Base-by-base conservation (phyloP, 2,888 invertebrate species). In the Lissocephala sabroskyi region DNA sequence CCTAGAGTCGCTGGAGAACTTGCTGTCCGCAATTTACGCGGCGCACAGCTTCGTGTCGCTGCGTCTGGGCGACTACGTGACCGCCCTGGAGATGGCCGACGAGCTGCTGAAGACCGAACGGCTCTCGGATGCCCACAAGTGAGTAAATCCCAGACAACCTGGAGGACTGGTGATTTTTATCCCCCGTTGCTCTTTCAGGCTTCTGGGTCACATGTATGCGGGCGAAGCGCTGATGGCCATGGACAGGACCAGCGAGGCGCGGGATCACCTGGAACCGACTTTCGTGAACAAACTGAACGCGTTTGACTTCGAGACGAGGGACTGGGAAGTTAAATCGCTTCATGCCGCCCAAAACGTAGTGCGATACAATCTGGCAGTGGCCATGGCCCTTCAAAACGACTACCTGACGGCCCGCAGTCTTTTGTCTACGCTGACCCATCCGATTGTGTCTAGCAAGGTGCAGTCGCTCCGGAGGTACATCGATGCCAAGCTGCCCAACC, bases 121-220 rank as follows among this genome's bases (percentile, higher is more conserved):
- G 59, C 80, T 92, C 29, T 91, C 92, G 1, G 91, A 90, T 49
- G 89, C 89, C 13, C 91, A 93, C 74, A 90, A 87, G 90, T 91
- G 82, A 78, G 82, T 58, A 9, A 0, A 5, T 7, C 1, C 1
- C 7, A 30, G 6, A 19, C n/a, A n/a, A n/a, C n/a, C n/a, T n/a
- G n/a, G n/a, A n/a, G n/a, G n/a, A n/a, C n/a, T n/a, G n/a, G n/a
- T n/a, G n/a, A n/a, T n/a, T 35, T n/a, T 36, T 32, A 17, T 29
- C 3, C 10, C 6, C 7, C 10, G 13, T 7, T 1, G 26, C 40
- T 1, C 7, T 5, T 30, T 18, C 23, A 92, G 92, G 82, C 88
- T 94, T 64, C 86, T 97, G 71, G 96, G 91, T 0, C 93, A 95
- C 82, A 88, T 97, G 68, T 97, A 97, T 83, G 92, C 93, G 42